phyloP scores from a whole-genome alignment of 2,113 vertebrate genomes.

The Tachysurus fulvidraco region DNA sequence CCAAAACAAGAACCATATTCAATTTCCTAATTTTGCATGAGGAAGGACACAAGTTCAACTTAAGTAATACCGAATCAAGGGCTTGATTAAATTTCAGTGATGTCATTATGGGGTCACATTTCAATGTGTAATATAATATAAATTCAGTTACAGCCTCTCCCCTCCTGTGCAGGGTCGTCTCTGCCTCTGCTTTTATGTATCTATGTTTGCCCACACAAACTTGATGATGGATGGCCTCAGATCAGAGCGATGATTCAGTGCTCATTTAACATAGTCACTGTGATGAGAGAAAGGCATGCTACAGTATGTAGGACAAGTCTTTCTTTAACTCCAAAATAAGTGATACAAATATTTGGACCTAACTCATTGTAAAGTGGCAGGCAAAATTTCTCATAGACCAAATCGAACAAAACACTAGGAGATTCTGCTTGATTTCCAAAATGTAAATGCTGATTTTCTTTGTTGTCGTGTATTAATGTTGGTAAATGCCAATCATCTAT shows the following conservation, averaged over 20 bases:
- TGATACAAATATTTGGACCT: background rate
- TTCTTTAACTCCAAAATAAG: background rate
- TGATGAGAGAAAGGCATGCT: constrained; percentile 53
- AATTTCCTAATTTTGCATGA: constrained; percentile 74
- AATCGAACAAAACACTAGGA: background rate
- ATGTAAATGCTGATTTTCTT: background rate
- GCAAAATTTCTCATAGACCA: background rate
- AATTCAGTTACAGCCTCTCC: constrained; percentile 67
- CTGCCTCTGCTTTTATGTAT: constrained; percentile 69
- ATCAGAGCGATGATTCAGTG: constrained; percentile 65
- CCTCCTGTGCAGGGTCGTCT: constrained; percentile 58
- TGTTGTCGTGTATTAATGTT: background rate
- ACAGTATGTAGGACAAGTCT: constrained; percentile 10
- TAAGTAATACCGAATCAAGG: constrained; percentile 77
- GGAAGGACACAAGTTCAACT: constrained; percentile 76
- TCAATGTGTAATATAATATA: constrained; percentile 80
- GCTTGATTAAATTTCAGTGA: constrained; percentile 78
- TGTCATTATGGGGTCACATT: constrained; percentile 78
- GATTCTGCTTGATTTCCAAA: background rate
- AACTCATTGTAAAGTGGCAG: background rate
- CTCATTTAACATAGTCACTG: constrained; percentile 57
- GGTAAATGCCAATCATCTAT: background rate
- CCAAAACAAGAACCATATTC: constrained; percentile 66
- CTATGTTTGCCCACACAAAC: constrained; percentile 56
- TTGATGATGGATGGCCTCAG: constrained; percentile 68